Percentiles rank a stretch among this genome's conserved stretches.
Evolutionary conservation across 2,888 invertebrate species (phyloP).

Genomic region (Drosophila buzzatii): DNA sequence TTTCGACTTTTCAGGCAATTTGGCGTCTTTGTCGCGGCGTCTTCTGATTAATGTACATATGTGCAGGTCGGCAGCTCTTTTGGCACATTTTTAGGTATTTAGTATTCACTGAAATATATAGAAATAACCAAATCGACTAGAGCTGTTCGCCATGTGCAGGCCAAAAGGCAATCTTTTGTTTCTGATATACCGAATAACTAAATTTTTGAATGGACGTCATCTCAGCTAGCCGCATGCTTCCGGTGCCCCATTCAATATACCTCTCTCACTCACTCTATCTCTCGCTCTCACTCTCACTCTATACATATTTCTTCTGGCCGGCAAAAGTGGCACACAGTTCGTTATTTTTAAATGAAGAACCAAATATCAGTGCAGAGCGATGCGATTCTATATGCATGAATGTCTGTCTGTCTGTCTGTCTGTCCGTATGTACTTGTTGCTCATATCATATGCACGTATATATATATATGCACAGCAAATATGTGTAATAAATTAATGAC

Average conservation of each 20-base stretch:
- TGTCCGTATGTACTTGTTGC: conserved; percentile 38
- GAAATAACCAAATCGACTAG: conserved; percentile 1
- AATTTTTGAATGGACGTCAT: conserved; percentile 71
- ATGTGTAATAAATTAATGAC: conserved; percentile 60
- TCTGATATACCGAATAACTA: conserved; percentile 38
- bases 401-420: background rate
- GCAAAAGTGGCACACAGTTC: conserved; percentile 72
- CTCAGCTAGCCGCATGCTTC: conserved; percentile 64
- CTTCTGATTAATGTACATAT: conserved; percentile 64
- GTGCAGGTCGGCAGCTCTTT: conserved; percentile 30
- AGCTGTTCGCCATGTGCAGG: conserved; percentile 41
- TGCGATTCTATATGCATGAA: conserved; percentile 46
- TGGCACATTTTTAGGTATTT: conserved; percentile 65
- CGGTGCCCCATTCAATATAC: conserved; percentile 47
- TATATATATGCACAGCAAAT: conserved; percentile 26
- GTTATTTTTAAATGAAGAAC: conserved; percentile 76
- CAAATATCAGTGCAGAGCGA: conserved; percentile 64
- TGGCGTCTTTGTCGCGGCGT: conserved; percentile 64
- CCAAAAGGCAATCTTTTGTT: conserved; percentile 37
- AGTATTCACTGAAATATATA: conserved; percentile 45
- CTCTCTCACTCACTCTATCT: no score
- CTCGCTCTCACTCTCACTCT: no score
- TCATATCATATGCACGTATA: conserved; percentile 47
- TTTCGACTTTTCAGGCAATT: conserved; percentile 53
- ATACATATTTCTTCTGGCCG: conserved; percentile 16